Conservation (phyloP, 2,797 vertebrate species). For the Anabas testudineus region DNA sequence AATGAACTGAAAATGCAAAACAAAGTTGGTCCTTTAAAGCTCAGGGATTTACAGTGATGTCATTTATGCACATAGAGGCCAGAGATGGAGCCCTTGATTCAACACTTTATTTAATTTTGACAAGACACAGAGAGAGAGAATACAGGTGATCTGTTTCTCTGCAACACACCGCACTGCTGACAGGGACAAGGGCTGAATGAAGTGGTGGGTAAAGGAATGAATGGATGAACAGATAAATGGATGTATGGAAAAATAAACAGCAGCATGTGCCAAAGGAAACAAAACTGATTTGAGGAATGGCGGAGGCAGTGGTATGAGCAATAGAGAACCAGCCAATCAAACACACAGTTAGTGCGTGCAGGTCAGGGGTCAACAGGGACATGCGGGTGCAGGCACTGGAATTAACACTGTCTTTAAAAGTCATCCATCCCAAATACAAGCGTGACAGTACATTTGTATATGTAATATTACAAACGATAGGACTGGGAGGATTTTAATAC, state of each 20-base stretch:
- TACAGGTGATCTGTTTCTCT: conserved; percentile 60
- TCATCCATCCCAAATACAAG: conserved; percentile 50
- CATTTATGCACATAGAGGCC: conserved; percentile 77
- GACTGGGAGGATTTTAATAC: conserved; percentile 8
- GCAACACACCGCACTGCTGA: conserved; percentile 55
- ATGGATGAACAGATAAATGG: conserved; percentile 17
- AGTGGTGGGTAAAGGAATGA: conserved; percentile 25
- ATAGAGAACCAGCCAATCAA: conserved; percentile 54
- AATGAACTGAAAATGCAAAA: conserved; percentile 36
- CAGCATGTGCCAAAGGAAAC: conserved; percentile 12
- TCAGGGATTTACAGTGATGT: conserved; percentile 42
- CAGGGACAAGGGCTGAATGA: conserved; percentile 36
- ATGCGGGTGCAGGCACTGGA: conserved; percentile 54
- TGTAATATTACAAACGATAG: conserved; percentile 13
- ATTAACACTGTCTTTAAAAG: conserved; percentile 23
- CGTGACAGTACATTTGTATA: conserved; percentile 14
- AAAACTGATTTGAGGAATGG: conserved; percentile 33
- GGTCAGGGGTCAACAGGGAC: conserved; percentile 53
- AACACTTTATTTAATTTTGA: conserved; percentile 81
- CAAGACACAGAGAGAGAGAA: conserved; percentile 56
- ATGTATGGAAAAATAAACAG: conserved; percentile 38
- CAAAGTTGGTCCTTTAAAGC: conserved; percentile 28
- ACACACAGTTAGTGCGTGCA: conserved; percentile 73
- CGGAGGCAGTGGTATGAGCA: conserved; percentile 44
- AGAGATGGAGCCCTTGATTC: conserved; percentile 75